Percentiles rank a stretch among this genome's conserved stretches.
Evolutionary conservation across 1,140 invertebrate species (phyloP).

Genomic region (Zaprionus davidi): DNA sequence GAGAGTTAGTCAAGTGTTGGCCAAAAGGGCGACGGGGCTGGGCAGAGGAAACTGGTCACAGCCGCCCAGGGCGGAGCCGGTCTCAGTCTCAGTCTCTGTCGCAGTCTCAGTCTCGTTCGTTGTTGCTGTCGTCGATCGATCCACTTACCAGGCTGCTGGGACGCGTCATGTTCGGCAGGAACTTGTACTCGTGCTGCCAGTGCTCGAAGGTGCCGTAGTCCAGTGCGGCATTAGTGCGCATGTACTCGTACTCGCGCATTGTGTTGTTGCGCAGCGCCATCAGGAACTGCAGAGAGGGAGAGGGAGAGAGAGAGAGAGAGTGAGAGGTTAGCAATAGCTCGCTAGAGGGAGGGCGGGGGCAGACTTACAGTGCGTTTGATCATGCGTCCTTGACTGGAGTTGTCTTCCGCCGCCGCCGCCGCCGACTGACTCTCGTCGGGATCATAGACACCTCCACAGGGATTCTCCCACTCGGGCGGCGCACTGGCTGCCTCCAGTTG

Average conservation of each 20-base stretch:
- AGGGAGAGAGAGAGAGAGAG: neutral
- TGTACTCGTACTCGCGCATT: conserved; percentile 45
- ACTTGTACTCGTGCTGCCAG: conserved; percentile 70
- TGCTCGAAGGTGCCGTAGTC: conserved; percentile 53
- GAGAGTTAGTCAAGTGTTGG: conserved; percentile 29
- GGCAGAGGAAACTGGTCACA: conserved; percentile 54
- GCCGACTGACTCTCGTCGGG: conserved; percentile 13
- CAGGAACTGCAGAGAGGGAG: conserved; percentile 46
- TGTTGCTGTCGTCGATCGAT: conserved; percentile 19
- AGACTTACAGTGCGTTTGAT: conserved; percentile 61
- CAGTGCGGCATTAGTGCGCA: conserved; percentile 43
- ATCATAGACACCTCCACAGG: conserved; percentile 59
- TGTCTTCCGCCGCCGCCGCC: conserved; percentile 15
- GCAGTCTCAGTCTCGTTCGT: neutral
- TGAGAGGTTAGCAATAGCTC: neutral
- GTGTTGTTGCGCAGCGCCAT: conserved; percentile 52
- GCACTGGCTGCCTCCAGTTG: neutral
- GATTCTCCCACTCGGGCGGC: conserved; percentile 69
- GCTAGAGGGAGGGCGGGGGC: neutral
- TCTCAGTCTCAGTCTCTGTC: conserved; percentile 17
- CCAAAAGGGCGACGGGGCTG: conserved; percentile 20
- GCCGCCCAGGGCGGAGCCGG: conserved; percentile 76
- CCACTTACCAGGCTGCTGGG: conserved; percentile 63
- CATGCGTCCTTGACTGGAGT: conserved; percentile 26
- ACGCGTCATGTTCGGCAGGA: conserved; percentile 75